Percentiles rank a stretch among this genome's conserved stretches.
Conservation (phyloP, 2,113 vertebrate species). For the Myotis davidii region DNA sequence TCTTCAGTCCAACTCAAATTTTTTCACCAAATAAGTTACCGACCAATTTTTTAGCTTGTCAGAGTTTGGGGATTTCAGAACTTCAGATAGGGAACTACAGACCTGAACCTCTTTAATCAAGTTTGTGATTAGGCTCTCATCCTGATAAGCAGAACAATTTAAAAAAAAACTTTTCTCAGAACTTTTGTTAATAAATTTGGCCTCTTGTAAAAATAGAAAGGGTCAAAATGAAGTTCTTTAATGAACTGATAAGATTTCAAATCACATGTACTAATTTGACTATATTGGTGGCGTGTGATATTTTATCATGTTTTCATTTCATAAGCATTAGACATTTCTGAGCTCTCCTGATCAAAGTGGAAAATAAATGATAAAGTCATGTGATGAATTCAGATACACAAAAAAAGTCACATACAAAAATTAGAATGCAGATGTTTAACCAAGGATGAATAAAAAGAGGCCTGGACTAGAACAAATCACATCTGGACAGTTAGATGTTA, state of each 20-base stretch:
- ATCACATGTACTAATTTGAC: conserved; percentile 59
- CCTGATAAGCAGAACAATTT: not conserved
- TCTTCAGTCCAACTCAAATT: conserved; percentile 27
- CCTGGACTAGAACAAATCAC: conserved; percentile 42
- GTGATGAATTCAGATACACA: conserved; percentile 52
- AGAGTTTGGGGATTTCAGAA: conserved; percentile 29
- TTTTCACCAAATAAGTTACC: conserved; percentile 32
- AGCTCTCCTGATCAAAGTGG: conserved; percentile 50
- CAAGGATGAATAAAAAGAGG: conserved; percentile 45
- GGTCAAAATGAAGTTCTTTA: conserved; percentile 51
- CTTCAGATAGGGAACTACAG: not conserved
- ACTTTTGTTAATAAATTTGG: conserved; percentile 54
- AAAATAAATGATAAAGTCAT: conserved; percentile 67
- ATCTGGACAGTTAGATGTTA: conserved; percentile 38
- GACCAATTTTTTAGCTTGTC: not conserved
- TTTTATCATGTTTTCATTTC: conserved; percentile 59
- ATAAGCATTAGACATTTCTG: conserved; percentile 48
- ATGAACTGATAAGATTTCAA: conserved; percentile 55
- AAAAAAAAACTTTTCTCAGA: not conserved
- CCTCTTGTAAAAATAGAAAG: conserved; percentile 57
- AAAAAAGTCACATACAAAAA: conserved; percentile 41
- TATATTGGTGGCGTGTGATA: conserved; percentile 41
- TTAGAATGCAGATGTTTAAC: conserved; percentile 61
- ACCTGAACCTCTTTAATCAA: conserved; percentile 36
- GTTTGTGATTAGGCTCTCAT: conserved; percentile 25